Conservation (phyloP, 2,113 vertebrate genomes). For the Ceyx cyanopectus region DNA sequence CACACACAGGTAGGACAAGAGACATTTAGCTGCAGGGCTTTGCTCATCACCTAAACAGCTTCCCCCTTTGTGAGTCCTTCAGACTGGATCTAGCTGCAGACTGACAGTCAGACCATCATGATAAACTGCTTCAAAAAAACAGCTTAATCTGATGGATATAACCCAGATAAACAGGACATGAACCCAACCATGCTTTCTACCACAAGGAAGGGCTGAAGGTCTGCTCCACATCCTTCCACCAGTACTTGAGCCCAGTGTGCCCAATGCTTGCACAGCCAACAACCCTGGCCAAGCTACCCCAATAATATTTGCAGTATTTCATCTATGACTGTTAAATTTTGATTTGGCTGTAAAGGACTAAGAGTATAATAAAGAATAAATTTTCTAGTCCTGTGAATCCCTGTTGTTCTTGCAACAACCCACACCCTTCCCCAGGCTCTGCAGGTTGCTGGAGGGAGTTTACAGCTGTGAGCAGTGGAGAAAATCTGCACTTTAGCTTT, state of each 20-base stretch:
- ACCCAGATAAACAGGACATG: background rate
- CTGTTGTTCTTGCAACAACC: background rate
- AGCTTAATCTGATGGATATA: background rate
- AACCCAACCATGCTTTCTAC: background rate
- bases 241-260: fast-evolving
- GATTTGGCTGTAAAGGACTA: background rate
- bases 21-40: fast-evolving
- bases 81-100: background rate
- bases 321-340: background rate
- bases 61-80: fast-evolving
- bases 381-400: background rate
- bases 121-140: background rate
- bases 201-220: background rate
- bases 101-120: background rate
- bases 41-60: background rate
- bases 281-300: too few relatives aligned
- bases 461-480: background rate
- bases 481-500: background rate
- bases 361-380: background rate
- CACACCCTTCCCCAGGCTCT: background rate
- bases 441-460: background rate
- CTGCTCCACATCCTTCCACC: background rate
- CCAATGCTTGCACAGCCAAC: fast-evolving
- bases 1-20: too few relatives aligned
- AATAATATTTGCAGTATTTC: background rate